Evolutionary conservation across 2,797 vertebrate species (phyloP).

Genomic region (Eospalax fontanierii): DNA sequence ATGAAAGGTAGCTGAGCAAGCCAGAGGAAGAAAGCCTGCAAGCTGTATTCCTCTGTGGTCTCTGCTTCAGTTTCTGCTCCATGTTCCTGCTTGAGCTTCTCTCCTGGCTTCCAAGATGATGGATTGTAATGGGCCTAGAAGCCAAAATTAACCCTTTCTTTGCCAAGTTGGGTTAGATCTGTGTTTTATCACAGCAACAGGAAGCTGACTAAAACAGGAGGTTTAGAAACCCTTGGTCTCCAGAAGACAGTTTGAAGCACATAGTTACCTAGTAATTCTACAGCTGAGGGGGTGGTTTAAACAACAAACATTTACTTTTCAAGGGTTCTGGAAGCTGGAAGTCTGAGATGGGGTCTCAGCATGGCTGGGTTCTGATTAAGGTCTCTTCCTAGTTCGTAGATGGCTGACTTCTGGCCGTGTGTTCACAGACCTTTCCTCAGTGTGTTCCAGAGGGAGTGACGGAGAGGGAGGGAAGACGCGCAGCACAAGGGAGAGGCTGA

Average conservation of each 20-base stretch:
- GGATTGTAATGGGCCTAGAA: too few species aligned
- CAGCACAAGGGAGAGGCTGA: not conserved
- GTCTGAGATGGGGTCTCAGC: not conserved
- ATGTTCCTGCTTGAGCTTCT: too few species aligned
- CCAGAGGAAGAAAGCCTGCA: too few species aligned
- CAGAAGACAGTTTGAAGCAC: not conserved
- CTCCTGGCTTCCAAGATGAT: too few species aligned
- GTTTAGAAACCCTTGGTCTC: not conserved
- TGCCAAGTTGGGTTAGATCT: too few species aligned
- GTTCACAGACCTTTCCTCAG: not conserved
- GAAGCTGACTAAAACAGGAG: too few species aligned
- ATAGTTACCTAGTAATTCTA: not conserved
- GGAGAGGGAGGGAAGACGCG: fast-evolving
- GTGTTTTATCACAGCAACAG: too few species aligned
- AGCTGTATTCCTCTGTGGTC: too few species aligned
- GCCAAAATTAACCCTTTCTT: too few species aligned
- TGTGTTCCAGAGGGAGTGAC: not conserved
- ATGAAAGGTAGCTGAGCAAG: too few species aligned
- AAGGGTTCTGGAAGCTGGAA: not conserved
- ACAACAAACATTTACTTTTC: not conserved
- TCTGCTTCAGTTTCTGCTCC: too few species aligned
- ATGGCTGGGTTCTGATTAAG: not conserved
- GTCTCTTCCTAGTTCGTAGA: not conserved
- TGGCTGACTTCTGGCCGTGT: not conserved
- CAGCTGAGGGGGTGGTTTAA: not conserved